Base-by-base conservation (phyloP, 2,888 invertebrate species). In the Mechanitis messenoides region DNA sequence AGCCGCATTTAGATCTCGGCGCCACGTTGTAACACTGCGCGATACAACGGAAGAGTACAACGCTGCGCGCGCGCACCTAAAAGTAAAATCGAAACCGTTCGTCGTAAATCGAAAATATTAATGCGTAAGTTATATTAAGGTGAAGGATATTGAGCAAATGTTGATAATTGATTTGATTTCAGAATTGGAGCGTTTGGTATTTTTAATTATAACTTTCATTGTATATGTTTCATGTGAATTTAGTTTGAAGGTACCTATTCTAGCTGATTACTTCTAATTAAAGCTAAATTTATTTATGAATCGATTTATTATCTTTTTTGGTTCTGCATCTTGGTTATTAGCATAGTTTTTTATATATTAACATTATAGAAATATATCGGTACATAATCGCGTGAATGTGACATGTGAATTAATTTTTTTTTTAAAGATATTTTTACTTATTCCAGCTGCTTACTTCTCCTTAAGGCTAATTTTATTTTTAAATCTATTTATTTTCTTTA, bases 11-110 rank as follows among this genome's bases (percentile, higher is more conserved):
- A 85, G 86, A 81, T 80, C 88, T 78, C 85, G 6, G 9, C 77
- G 77, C 86, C 81, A 84, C 83, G 84, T 81, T 74, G 77, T 80
- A 76, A 78, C 85, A 90, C 89, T 89, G 88, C 87, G 78, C 83
- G 76, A 72, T 50, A 50, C 50, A 71, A 78, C 81, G 83, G 86
- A 84, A 86, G 83, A 85, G 74, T 77, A 70, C 78, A 80, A 82
- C 82, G 80, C 69, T 73, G 85, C 86, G 85, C 84, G 66, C 68
- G 83, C 87, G 86, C 85, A 81, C 84, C 81, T 81, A 83, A 83
- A 82, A 82, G 81, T 80, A 81, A 80, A 78, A 81, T 77, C 76
- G 72, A 81, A 83, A 78, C 73, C 79, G 79, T 74, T 77, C 76
- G 68, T 71, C 70, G 69, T 70, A 79, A 81, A 76, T 74, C 71